Conservation (phyloP, 2,888 invertebrate species). For the Latrodectus hesperus region DNA sequence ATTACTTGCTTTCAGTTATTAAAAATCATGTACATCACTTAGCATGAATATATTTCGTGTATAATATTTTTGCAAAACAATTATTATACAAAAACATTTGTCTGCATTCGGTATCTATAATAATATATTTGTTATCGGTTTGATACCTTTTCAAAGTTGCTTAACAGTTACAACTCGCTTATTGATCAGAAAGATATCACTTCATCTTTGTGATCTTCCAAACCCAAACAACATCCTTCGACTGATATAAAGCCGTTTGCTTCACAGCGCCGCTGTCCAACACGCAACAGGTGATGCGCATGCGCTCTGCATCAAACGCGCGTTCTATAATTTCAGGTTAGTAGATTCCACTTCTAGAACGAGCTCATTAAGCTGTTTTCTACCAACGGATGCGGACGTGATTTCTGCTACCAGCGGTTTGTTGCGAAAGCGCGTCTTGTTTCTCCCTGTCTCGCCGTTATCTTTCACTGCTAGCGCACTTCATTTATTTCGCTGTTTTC, state of each 20-base stretch:
- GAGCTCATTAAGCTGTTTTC: slow-evolving; percentile 53
- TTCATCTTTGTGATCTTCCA: too few species aligned
- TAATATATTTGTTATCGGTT: too few species aligned
- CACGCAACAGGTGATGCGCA: slow-evolving; percentile 31
- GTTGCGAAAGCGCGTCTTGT: background rate
- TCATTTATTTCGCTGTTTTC: too few species aligned
- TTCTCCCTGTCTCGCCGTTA: background rate
- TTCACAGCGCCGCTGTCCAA: slow-evolving; percentile 39
- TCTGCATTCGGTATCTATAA: too few species aligned
- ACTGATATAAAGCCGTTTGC: background rate
- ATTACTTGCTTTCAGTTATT: too few species aligned
- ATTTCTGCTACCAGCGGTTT: background rate
- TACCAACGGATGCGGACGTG: slow-evolving; percentile 18
- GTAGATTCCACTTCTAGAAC: slow-evolving; percentile 27
- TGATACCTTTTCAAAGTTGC: too few species aligned
- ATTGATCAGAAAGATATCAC: too few species aligned
- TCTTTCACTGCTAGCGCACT: background rate
- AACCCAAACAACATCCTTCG: background rate
- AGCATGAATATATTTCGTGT: too few species aligned
- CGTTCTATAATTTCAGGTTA: slow-evolving; percentile 43
- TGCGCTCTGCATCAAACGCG: slow-evolving; percentile 27
- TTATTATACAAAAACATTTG: too few species aligned
- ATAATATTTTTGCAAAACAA: too few species aligned
- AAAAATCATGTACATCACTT: too few species aligned
- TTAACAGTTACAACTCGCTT: too few species aligned